Evolutionary conservation across 2,797 vertebrate genomes (phyloP).

Genomic region (Peromyscus aztecus): DNA sequence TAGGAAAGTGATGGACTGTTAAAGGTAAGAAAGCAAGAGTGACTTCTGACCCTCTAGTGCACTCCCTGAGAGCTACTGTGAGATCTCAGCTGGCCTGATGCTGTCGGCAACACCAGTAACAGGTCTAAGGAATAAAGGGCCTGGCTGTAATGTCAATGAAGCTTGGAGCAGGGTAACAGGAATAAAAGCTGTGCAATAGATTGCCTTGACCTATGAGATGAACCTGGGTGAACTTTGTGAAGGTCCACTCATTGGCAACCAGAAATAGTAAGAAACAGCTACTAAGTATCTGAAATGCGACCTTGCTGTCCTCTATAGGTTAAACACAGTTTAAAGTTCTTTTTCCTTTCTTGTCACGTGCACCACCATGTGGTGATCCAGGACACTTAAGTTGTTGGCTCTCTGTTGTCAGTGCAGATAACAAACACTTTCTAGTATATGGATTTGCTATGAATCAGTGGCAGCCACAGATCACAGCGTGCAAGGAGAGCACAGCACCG

Average conservation of each 20-base stretch:
- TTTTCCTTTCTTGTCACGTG: background rate
- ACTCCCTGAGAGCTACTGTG: background rate
- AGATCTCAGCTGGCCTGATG: background rate
- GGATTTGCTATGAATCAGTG: slow-evolving; percentile 39
- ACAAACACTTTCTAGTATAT: background rate
- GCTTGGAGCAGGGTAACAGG: background rate
- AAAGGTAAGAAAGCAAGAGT: background rate
- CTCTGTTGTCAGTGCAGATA: background rate
- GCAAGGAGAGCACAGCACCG: too few species aligned
- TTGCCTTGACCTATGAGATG: background rate
- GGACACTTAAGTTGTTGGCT: background rate
- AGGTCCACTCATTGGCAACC: background rate
- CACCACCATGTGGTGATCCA: slow-evolving; percentile 57
- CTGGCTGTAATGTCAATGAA: background rate
- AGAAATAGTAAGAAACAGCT: background rate
- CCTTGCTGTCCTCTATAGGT: background rate
- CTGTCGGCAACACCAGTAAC: background rate
- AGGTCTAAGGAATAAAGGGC: background rate
- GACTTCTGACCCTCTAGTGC: background rate
- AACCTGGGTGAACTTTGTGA: background rate
- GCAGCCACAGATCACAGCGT: too few species aligned
- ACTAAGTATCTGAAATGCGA: background rate
- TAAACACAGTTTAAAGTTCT: background rate
- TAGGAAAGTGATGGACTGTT: background rate
- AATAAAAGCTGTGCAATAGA: background rate